Percentiles rank a stretch among this genome's conserved stretches.
These are phyloP conservation scores for Pollicipes pollicipes DNA, from an alignment of 1,140 invertebrate species.

Conservation along the genomic window DNA sequence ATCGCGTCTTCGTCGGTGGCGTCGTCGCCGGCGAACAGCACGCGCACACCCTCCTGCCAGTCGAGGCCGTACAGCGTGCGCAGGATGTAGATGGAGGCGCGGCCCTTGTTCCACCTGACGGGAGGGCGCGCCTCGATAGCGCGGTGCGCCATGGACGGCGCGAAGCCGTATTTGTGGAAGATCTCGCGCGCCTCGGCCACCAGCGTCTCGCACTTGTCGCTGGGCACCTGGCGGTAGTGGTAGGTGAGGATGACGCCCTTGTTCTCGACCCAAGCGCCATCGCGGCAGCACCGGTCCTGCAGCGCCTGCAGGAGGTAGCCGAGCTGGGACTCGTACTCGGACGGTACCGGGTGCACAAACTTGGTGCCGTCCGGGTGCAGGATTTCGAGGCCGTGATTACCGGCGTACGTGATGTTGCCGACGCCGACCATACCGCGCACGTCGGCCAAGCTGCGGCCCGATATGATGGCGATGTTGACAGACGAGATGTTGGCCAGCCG, in stretches of 20 bases:
- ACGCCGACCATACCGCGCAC: constrained; percentile 78
- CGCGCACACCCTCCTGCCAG: constrained; percentile 74
- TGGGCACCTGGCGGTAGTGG: constrained; percentile 55
- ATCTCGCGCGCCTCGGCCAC: constrained; percentile 46
- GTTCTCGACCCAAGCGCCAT: constrained; percentile 82
- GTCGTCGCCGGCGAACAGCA: constrained; percentile 80
- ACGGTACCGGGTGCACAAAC: constrained; percentile 76
- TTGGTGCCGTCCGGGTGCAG: constrained; percentile 73
- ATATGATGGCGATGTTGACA: constrained; percentile 72
- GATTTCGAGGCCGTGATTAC: constrained; percentile 76
- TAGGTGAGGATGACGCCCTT: constrained; percentile 72
- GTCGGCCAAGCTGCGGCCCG: constrained; percentile 66
- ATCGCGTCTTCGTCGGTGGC: constrained; percentile 80
- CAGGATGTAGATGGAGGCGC: constrained; percentile 73
- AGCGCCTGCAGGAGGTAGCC: constrained; percentile 52
- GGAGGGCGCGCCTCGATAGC: constrained; percentile 73
- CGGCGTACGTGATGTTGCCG: constrained; percentile 70
- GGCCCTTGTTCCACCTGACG: constrained; percentile 76
- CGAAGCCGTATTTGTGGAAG: constrained; percentile 53
- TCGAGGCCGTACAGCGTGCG: constrained; percentile 73
- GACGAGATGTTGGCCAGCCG: constrained; percentile 68
- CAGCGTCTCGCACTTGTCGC: constrained; percentile 34
- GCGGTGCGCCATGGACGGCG: constrained; percentile 54
- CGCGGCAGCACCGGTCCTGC: constrained; percentile 63
- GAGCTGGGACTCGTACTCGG: constrained; percentile 63